A percentile compares a stretch with the other conserved stretches of the same genome.
Conservation (phyloP, 92 coral and sea anemone species). For the Palythoa grandis region DNA sequence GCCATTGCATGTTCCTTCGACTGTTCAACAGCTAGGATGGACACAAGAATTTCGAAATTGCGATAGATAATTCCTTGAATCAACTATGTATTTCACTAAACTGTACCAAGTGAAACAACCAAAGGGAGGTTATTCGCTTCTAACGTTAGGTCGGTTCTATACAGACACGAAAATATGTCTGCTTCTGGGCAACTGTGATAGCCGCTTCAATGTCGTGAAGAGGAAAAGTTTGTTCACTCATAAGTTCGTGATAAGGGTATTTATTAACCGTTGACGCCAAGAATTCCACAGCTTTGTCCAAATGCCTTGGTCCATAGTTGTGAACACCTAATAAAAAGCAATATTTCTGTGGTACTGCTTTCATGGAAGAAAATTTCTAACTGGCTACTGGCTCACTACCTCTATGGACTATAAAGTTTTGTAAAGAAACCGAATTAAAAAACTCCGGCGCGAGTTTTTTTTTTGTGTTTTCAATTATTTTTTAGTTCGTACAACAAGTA, state of each 20-base stretch:
- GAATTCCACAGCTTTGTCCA: conserved; percentile 86
- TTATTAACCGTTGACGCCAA: conserved; percentile 70
- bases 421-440: no score
- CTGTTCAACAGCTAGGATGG: no score
- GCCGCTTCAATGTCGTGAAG: conserved; percentile 76
- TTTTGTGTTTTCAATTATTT: no score
- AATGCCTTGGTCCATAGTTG: conserved; percentile 88
- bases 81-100: no score
- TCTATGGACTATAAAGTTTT: no score
- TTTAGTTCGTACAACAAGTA: no score
- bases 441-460: no score
- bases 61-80: no score
- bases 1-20: no score
- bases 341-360: background rate
- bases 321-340: conserved; percentile 70
- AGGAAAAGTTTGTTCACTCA: conserved; percentile 69
- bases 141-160: conserved; percentile 62
- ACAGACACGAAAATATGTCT: conserved; percentile 84
- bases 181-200: conserved; percentile 69
- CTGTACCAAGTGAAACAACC: no score
- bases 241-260: conserved; percentile 77
- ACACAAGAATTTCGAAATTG: no score
- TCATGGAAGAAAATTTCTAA: background rate
- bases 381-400: no score
- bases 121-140: background rate